Evolutionary conservation across 2,113 vertebrate species (phyloP), one percentile per base, ranked within the genome.

Genomic region (Phyllostomus discolor): DNA sequence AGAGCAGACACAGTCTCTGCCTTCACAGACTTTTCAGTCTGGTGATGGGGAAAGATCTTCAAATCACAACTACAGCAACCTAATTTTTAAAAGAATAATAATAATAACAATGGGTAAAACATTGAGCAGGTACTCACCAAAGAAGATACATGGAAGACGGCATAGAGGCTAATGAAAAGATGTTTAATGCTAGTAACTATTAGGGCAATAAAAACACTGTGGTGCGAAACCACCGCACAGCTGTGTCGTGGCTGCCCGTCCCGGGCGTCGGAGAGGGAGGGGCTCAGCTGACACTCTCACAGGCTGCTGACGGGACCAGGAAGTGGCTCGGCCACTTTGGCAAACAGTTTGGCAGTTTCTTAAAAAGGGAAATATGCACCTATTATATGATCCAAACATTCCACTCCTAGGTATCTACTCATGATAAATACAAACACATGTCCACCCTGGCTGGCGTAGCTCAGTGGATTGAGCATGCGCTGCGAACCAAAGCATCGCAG

Each of bases 261-360:
- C 31, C 0, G 28, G 62, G 62, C 2, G 28, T 33, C 12, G 31
- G 28, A 2, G 62, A n/a, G 17, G 66, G 66, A 16, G 15, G 2
- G 28, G 59, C 26, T 62, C 24, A 59, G n/a, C 16, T 11, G 17
- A 11, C 33, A 24, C 35, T 22, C n/a, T 86, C 28, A 12, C 20
- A 4, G 0, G 0, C 4, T 26, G 6, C 75, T 5, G 12, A 28
- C 20, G 10, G 31, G 54, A 24, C 12, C 7, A 1, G 50, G 4
- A 81, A 46, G 72, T 57, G 35, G 28, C 24, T 3, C 6, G 35
- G 35, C 22, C 66, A 17, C 73, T 66, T 72, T 3, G 2, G n/a
- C 41, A 69, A 59, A 38, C 12, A 10, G 33, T 75, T 67, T 28
- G 33, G 26, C 54, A 66, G 31, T 54, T 54, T 81, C 46, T 52